These are phyloP conservation scores for Pantherophis guttatus DNA, from an alignment of 2,113 vertebrate species.

Conservation along the genomic window DNA sequence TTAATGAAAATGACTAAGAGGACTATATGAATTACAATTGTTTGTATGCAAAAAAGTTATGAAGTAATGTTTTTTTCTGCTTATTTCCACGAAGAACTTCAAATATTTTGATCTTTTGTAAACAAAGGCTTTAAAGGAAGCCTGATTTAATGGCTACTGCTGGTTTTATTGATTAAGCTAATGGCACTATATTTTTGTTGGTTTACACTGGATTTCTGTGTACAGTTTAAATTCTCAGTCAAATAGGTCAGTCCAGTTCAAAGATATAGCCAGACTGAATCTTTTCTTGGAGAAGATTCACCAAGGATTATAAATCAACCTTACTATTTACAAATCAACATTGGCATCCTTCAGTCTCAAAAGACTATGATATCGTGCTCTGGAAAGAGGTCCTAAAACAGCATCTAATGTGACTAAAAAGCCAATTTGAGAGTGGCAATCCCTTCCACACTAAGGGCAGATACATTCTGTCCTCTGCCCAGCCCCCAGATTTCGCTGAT, in stretches of 20 bases:
- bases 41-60: background rate
- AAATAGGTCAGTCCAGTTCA: background rate
- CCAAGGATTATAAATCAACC: background rate
- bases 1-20: background rate
- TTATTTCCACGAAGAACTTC: background rate
- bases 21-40: background rate
- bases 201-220: background rate
- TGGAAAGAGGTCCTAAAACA: too few relatives aligned
- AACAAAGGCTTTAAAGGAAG: background rate
- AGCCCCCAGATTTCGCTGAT: too few relatives aligned
- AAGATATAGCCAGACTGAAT: background rate
- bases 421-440: too few relatives aligned
- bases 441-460: too few relatives aligned
- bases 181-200: background rate
- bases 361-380: too few relatives aligned
- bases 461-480: too few relatives aligned
- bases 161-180: background rate
- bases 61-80: background rate
- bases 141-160: background rate
- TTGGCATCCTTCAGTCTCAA: too few relatives aligned
- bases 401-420: too few relatives aligned
- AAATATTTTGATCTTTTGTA: background rate
- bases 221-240: slow-evolving; percentile 1
- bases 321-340: background rate
- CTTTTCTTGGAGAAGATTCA: background rate